Evolutionary conservation across 2,113 vertebrate species (phyloP).

Genomic region (Triplophysa dalaica): DNA sequence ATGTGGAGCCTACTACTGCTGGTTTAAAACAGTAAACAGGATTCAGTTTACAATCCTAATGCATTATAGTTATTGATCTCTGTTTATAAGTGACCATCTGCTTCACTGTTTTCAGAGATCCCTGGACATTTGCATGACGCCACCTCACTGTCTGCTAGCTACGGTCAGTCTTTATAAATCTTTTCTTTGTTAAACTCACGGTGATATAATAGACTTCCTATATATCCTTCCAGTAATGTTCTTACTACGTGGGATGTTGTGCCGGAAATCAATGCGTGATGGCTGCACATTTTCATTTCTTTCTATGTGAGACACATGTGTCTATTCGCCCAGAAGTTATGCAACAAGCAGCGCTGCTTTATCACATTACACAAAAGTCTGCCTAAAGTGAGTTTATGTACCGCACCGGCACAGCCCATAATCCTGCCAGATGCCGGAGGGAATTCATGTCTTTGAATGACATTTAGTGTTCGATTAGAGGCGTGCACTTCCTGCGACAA

Average conservation of each 20-base stretch:
- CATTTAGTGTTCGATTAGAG: conserved; percentile 50
- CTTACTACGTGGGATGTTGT: neutral
- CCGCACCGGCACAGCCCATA: conserved; percentile 3
- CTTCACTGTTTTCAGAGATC: conserved; percentile 1
- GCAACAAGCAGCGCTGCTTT: neutral
- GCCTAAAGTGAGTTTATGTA: neutral
- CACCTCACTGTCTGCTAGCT: neutral
- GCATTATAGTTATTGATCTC: neutral
- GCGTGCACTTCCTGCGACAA: conserved; percentile 1
- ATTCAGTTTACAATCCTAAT: neutral
- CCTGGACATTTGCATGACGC: neutral
- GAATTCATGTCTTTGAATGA: conserved; percentile 48
- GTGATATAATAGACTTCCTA: neutral
- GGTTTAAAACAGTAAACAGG: neutral
- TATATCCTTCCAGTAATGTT: neutral
- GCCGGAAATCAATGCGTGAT: conserved; percentile 16
- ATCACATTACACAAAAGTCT: neutral
- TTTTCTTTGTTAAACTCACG: too few species aligned
- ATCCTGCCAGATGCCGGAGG: conserved; percentile 13
- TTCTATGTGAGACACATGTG: neutral
- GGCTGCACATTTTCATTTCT: neutral
- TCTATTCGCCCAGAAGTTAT: neutral
- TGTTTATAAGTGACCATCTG: conserved; percentile 4
- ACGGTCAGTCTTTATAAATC: too few species aligned
- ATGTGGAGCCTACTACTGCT: too few species aligned